Evolutionary conservation across 2,113 vertebrate genomes (phyloP).

Genomic region (Haemorhous mexicanus): DNA sequence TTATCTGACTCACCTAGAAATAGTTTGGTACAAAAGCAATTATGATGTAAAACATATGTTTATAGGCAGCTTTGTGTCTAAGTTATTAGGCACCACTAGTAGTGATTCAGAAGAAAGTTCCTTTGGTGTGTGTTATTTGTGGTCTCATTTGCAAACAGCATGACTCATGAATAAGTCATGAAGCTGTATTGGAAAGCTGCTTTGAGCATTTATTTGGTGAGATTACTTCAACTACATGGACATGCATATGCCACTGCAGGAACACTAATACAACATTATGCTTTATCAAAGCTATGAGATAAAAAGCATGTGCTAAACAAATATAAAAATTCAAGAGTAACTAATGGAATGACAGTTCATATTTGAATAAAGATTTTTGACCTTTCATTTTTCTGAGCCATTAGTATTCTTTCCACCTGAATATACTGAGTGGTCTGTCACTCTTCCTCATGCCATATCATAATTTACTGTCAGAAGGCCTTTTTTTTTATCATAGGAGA

Average conservation of each 20-base stretch:
- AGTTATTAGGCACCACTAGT: slow-evolving; percentile 16
- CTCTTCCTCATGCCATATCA: not conserved
- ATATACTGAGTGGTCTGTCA: not conserved
- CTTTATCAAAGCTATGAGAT: not conserved
- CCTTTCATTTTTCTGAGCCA: not conserved
- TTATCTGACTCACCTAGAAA: slow-evolving; percentile 35
- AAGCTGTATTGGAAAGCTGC: not conserved
- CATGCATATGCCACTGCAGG: not conserved
- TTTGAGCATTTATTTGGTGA: slow-evolving; percentile 4
- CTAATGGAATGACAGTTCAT: not conserved
- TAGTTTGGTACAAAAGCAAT: not conserved
- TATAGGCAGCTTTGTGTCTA: not conserved
- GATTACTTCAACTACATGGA: not conserved
- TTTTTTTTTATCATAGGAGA: not conserved
- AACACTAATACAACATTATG: not conserved
- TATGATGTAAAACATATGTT: not conserved
- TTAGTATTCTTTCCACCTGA: not conserved
- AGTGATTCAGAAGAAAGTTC: slow-evolving; percentile 19
- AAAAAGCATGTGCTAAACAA: not conserved
- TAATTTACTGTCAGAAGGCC: not conserved
- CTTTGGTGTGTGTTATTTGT: not conserved
- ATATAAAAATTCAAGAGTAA: not conserved
- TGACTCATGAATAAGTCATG: slow-evolving; percentile 23
- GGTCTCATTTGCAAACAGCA: slow-evolving; percentile 1
- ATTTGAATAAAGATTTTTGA: not conserved